Evolutionary conservation across 2,113 vertebrate species (phyloP), one percentile per base, ranked within the genome.

Genomic region (Toxostoma redivivum): DNA sequence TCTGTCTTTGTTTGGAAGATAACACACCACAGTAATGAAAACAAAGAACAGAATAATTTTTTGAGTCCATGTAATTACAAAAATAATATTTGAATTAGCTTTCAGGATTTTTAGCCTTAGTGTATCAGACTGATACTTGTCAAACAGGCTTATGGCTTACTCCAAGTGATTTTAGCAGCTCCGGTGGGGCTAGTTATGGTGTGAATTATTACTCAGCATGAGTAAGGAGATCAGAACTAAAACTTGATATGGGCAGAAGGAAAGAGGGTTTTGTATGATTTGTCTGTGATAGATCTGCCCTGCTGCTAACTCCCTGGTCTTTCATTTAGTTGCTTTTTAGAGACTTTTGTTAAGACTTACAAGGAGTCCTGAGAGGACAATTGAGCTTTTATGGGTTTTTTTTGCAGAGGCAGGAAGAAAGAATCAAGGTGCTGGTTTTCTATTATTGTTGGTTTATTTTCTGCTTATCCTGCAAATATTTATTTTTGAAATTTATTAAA

Each of bases 241-340:
- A 92, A 76, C 72, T 69, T 86, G 94, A 78, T 92, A 81, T 0
- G 12, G 94, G 92, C 76, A 86, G 82, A 93, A 90, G 90, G 67
- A 95, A 90, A 86, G 71, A 78, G 25, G 25, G 67, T 38, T 96
- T 95, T 83, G 77, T 93, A 88, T 93, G 82, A 88, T 96, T 94
- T 94, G 76, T 86, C 93, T 95, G 0, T 92, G 94, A 97, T 95
- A 82, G 80, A 95, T 95, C 73, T 87, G 74, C 54, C 90, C 64
- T 93, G 90, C 93, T 95, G 90, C 77, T 90, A 93, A 93, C 78
- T 95, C 93, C 90, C 94, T 82, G 51, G 86, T 96, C 95, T 95
- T 97, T 91, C 90, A 96, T 96, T 96, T 94, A 96, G 93, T 89
- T 96, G 91, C 93, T 85, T 96, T 95, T 96, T 96, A 96, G 93